Base-by-base conservation (phyloP, 2,888 invertebrate genomes). In the Sesia bembeciformis region DNA sequence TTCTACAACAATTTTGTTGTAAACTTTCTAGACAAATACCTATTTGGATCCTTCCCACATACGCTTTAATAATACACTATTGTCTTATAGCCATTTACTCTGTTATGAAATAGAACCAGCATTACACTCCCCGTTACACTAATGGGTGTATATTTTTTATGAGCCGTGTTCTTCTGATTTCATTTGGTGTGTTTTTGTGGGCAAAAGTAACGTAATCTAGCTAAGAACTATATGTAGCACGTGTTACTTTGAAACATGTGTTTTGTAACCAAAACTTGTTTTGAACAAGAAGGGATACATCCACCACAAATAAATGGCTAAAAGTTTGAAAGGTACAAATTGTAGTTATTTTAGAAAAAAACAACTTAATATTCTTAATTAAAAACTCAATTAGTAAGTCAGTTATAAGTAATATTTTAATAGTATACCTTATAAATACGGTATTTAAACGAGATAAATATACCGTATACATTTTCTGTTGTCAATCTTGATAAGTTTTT, bases 71-170 rank as follows among this genome's bases (percentile, higher is more conserved):
- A 8, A n/a, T 8, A 66, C 58, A 59, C 67, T 61, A 63, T 64
- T 69, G 68, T 74, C 68, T 75, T 75, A 70, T 68, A 66, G 66
- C 66, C 69, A 66, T 65, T 68, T 69, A 72, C 76, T 73, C 61
- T 60, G 66, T 74, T 74, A 74, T 68, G 66, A 65, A 71, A 71
- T 66, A 68, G 66, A 67, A 74, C 67, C 65, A 68, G 69, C 66
- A 71, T 57, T 54, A 70, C 68, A 63, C 70, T 67, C 67, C 63
- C 65, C 68, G 66, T 72, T 73, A 67, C 65, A 70, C 70, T 77
- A 79, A 79, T 79, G 78, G 73, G 64, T n/a, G 50, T 39, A 65
- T 69, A 66, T 70, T 71, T 72, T 71, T 68, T 66, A 61, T 63
- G 63, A 65, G 63, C 46, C 46, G 4, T 46, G 46, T 23, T 46